A percentile compares a stretch with the other conserved stretches of the same genome.
These are phyloP conservation scores for Drosophila phalerata DNA, from an alignment of 2,888 invertebrate species.

Conservation along the genomic window DNA sequence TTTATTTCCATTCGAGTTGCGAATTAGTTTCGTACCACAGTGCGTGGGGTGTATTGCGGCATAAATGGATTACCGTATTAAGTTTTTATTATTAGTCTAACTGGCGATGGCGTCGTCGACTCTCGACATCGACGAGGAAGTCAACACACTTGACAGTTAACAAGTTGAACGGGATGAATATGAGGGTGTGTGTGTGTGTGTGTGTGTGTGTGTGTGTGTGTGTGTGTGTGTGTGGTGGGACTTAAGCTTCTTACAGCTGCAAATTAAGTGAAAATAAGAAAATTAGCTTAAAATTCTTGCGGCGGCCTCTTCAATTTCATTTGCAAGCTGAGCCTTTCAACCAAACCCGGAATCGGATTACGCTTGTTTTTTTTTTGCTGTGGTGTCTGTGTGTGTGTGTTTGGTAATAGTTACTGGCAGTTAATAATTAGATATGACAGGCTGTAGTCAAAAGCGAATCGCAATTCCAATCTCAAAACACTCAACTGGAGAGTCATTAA, in stretches of 20 bases:
- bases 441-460: constrained; percentile 26
- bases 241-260: constrained; percentile 60
- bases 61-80: constrained; percentile 81
- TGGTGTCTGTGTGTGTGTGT: constrained; percentile 5
- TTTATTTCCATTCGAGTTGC: neutral
- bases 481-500: constrained; percentile 52
- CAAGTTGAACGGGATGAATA: constrained; percentile 24
- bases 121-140: constrained; percentile 25
- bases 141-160: constrained; percentile 52
- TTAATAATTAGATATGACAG: constrained; percentile 63
- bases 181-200: constrained; percentile 12
- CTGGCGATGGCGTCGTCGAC: constrained; percentile 72
- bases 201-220: constrained; percentile 3
- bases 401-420: constrained; percentile 16
- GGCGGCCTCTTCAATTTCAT: constrained; percentile 64
- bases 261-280: constrained; percentile 80
- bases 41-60: constrained; percentile 52
- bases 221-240: constrained; percentile 16
- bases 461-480: constrained; percentile 47
- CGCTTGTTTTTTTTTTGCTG: constrained; percentile 30
- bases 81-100: constrained; percentile 81
- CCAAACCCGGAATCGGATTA: constrained; percentile 47
- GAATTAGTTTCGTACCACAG: constrained; percentile 42
- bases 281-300: constrained; percentile 78
- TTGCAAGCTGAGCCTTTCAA: constrained; percentile 34